A percentile compares a stretch with the other conserved stretches of the same genome.
These are phyloP conservation scores for Acrocephalus kingi DNA, from an alignment of 2,113 vertebrate genomes.

Conservation along the genomic window DNA sequence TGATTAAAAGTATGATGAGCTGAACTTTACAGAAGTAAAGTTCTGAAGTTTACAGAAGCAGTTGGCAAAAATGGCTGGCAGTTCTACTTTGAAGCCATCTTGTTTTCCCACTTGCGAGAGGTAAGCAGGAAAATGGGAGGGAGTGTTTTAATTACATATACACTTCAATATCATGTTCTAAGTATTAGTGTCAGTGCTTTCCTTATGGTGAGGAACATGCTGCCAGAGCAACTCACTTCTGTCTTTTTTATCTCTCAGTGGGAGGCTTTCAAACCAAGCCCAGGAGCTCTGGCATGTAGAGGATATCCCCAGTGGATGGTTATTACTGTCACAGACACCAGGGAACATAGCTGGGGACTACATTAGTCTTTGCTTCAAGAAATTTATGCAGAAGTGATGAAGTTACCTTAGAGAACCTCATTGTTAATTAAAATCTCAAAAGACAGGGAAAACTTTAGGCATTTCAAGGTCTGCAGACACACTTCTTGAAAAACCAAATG, in stretches of 20 bases:
- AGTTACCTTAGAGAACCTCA: neutral
- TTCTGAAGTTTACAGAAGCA: neutral
- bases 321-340: neutral
- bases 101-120: neutral
- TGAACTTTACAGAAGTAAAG: neutral
- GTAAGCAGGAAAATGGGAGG: neutral
- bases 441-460: neutral
- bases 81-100: neutral
- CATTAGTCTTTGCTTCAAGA: neutral
- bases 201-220: neutral
- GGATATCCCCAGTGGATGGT: neutral
- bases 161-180: neutral
- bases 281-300: fast-evolving
- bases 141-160: neutral
- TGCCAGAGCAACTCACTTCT: neutral
- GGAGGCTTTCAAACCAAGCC: neutral
- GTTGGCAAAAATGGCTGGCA: neutral
- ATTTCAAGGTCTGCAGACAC: neutral
- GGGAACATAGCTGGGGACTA: neutral
- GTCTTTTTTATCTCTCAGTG: neutral
- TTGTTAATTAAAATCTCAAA: neutral
- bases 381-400: neutral
- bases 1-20: neutral
- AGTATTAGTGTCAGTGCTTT: neutral
- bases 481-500: neutral